Base-by-base conservation (phyloP, 2,888 invertebrate genomes). In the Hyles lineata region DNA sequence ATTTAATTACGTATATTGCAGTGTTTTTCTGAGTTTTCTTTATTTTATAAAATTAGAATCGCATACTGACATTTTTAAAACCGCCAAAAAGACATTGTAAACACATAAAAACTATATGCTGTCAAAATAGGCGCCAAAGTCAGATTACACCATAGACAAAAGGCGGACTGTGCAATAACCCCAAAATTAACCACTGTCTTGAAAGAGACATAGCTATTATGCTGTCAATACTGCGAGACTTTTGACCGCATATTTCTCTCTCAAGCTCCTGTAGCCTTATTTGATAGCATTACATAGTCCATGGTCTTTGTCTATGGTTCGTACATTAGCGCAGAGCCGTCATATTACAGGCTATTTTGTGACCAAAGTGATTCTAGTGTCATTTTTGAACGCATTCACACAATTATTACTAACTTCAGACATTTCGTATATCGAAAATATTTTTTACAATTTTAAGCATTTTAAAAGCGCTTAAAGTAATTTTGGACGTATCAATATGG, bases 341-440 rank as follows among this genome's bases (percentile, higher is more conserved):
- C 5, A 29, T 29, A 29, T 19, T 19, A 61, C 4, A 63, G 35
- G 63, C 63, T 63, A 63, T 63, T 63, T 63, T 63, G 63, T 63
- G 63, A 63, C 63, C 21, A 63, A 43, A 43, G 21, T 63, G 35
- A 63, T 63, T 43, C 23, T 29, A 63, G 21, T 63, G 63, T 43
- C 63, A 63, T 55, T 63, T 43, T 32, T 35, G 7, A 35, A 63
- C 21, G 1, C 63, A 63, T 63, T 63, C 63, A 43, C 21, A 63
- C 63, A 62, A n/a, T 32, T 62, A 62, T n/a, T 32, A 32, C 43
- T 63, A 63, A 15, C 21, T 11, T 43, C 43, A 63, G 35, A 63
- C 72, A 74, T 73, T 71, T 72, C 74, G 73, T 63, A 74, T 75
- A 78, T 76, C 74, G 73, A 79, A 79, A 76, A 78, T 78, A 78